A percentile compares a stretch with the other conserved stretches of the same genome.
These are phyloP conservation scores for Erynnis tages DNA, from an alignment of 2,888 invertebrate species.

Conservation along the genomic window DNA sequence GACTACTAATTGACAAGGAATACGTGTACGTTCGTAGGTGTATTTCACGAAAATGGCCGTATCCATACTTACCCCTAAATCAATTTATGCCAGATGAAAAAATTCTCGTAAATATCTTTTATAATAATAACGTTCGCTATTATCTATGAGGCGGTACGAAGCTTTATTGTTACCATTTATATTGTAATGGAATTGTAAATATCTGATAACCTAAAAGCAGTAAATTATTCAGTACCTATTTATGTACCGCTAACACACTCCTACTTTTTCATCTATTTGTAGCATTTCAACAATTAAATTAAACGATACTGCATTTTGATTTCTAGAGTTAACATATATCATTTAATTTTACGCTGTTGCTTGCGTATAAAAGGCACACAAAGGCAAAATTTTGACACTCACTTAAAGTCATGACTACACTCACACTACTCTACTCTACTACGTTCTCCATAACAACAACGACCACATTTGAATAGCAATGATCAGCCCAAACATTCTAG, in stretches of 20 bases:
- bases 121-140: not conserved
- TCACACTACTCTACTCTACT: too few species aligned
- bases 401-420: too few species aligned
- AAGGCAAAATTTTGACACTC: too few species aligned
- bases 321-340: too few species aligned
- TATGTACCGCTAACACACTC: not conserved
- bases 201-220: not conserved
- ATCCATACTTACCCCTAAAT: not conserved
- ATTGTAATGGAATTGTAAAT: not conserved
- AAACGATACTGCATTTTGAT: too few species aligned
- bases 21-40: not conserved
- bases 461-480: too few species aligned
- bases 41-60: not conserved
- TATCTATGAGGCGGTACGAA: not conserved
- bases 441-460: too few species aligned
- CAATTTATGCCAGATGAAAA: conserved; percentile 1
- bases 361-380: too few species aligned
- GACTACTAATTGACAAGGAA: not conserved
- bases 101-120: conserved; percentile 1
- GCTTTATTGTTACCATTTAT: conserved; percentile 1
- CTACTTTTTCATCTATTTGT: too few species aligned
- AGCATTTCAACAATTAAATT: too few species aligned
- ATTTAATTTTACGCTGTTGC: too few species aligned
- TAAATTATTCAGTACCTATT: not conserved
- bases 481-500: too few species aligned